Conservation (phyloP, 1,140 invertebrate species). For the Liolophura sinensis region DNA sequence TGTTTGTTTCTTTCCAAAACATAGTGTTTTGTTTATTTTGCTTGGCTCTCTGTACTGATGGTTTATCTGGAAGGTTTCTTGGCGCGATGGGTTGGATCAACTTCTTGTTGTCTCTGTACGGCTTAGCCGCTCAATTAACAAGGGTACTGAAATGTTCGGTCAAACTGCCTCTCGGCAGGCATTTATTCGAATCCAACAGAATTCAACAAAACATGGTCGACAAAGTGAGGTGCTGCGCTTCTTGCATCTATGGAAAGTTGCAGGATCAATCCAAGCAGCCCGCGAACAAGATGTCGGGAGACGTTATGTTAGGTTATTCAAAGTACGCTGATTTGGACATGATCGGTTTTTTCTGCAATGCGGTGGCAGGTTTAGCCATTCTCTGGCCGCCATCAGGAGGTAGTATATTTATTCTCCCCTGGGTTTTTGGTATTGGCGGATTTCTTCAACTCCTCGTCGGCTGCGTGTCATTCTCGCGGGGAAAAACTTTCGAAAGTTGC, state of each 20-base stretch:
- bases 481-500: constrained; percentile 40
- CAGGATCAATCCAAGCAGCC: neutral
- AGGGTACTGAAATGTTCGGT: constrained; percentile 15
- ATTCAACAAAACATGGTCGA: constrained; percentile 7
- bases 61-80: constrained; percentile 21
- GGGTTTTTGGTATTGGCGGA: constrained; percentile 32
- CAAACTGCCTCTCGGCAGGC: constrained; percentile 29
- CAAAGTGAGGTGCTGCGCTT: constrained; percentile 11
- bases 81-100: constrained; percentile 34
- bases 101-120: constrained; percentile 36
- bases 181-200: constrained; percentile 9
- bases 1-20: constrained; percentile 30
- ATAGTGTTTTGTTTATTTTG: constrained; percentile 27
- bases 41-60: constrained; percentile 27
- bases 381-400: constrained; percentile 21
- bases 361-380: constrained; percentile 29
- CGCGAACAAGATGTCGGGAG: constrained; percentile 10
- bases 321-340: constrained; percentile 32
- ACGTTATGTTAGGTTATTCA: constrained; percentile 36
- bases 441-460: constrained; percentile 31
- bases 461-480: constrained; percentile 35
- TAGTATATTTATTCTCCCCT: constrained; percentile 25
- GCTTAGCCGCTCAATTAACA: constrained; percentile 26
- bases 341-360: constrained; percentile 35
- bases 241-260: constrained; percentile 17